phyloP scores from a whole-genome alignment of 2,113 vertebrate genomes.

The Pollimyrus isidori region DNA sequence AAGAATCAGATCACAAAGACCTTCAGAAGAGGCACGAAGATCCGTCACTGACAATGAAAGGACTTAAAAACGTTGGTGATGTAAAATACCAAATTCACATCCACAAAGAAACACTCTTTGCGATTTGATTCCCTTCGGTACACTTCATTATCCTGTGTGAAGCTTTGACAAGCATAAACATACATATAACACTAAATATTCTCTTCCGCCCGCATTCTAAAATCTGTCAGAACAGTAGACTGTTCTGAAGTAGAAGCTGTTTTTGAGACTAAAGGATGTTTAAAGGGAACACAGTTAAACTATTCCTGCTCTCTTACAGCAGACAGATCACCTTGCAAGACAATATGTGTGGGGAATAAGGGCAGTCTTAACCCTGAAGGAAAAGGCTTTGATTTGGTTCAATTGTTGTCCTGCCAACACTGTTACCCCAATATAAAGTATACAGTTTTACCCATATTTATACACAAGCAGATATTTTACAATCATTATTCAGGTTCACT shows the following conservation, averaged over 20 bases:
- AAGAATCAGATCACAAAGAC: neutral
- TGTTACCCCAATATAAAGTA: neutral
- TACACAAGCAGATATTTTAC: neutral
- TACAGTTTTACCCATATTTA: neutral
- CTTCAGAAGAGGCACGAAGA: neutral
- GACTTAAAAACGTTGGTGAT: neutral
- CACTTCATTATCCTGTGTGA: neutral
- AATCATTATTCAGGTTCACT: neutral
- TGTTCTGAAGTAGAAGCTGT: neutral
- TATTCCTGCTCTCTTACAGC: neutral
- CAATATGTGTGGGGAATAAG: neutral
- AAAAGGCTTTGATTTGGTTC: neutral
- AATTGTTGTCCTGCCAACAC: neutral
- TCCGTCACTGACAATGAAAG: neutral
- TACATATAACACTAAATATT: neutral
- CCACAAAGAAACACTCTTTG: neutral
- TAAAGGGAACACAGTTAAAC: neutral
- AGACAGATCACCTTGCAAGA: neutral
- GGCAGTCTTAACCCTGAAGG: neutral
- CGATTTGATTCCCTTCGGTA: neutral
- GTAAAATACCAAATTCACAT: slow-evolving; percentile 7
- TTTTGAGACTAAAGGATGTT: neutral
- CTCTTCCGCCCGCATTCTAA: neutral
- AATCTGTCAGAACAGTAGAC: neutral
- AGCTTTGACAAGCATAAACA: neutral